These are phyloP conservation scores for Chionodraco myersi DNA, from an alignment of 2,113 vertebrate genomes.

Conservation along the genomic window DNA sequence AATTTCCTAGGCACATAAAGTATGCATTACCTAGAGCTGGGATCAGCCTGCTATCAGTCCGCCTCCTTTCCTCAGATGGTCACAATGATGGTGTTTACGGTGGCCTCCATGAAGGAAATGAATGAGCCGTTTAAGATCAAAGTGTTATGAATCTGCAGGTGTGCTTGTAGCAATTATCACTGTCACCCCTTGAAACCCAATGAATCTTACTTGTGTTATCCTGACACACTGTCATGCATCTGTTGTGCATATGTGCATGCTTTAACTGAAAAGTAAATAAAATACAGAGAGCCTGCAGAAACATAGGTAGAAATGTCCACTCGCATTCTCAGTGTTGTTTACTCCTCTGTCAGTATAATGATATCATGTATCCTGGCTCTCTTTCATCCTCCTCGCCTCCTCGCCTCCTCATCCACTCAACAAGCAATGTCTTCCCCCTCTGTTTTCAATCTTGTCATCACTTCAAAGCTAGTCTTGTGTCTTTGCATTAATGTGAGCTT, in stretches of 20 bases:
- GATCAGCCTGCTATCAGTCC: conserved; percentile 57
- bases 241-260: conserved; percentile 8
- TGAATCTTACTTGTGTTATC: conserved; percentile 23
- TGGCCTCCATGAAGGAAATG: conserved; percentile 28
- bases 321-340: conserved; percentile 29
- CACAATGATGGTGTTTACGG: conserved; percentile 54
- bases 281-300: background rate
- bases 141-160: conserved; percentile 45
- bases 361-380: conserved; percentile 49
- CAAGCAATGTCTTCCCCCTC: conserved; percentile 38
- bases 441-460: conserved; percentile 42
- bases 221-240: background rate
- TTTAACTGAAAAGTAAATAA: background rate
- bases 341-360: conserved; percentile 46
- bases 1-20: conserved; percentile 64
- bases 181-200: conserved; percentile 1
- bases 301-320: background rate
- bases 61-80: conserved; percentile 54
- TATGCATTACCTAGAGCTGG: conserved; percentile 56
- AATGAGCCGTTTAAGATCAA: conserved; percentile 33
- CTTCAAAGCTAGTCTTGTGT: conserved; percentile 56
- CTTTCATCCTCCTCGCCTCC: conserved; percentile 5
- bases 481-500: conserved; percentile 41
- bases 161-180: conserved; percentile 32
- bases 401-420: conserved; percentile 37